Conservation (phyloP, 2,888 invertebrate genomes). For the Drosophila maculinotata region DNA sequence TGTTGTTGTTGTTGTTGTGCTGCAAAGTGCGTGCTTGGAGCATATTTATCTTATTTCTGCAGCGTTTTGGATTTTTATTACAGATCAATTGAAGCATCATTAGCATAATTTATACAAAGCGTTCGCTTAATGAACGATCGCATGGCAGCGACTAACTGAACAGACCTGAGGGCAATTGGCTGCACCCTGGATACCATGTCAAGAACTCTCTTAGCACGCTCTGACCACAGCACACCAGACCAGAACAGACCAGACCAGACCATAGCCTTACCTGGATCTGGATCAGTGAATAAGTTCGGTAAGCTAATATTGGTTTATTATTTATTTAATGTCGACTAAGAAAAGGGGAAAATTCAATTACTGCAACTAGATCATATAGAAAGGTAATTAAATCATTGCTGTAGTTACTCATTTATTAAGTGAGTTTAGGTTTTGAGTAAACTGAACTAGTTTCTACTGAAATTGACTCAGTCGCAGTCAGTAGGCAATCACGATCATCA, state of each 20-base stretch:
- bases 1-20: constrained; percentile 6
- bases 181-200: constrained; percentile 34
- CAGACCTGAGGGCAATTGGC: constrained; percentile 17
- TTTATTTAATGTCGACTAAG: too few relatives aligned
- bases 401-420: too few relatives aligned
- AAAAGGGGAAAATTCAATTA: too few relatives aligned
- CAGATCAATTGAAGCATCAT: constrained; percentile 86
- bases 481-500: constrained; percentile 83
- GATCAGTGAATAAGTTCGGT: background rate
- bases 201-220: constrained; percentile 12
- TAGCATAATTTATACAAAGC: constrained; percentile 86
- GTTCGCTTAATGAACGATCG: constrained; percentile 84
- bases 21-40: constrained; percentile 83
- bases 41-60: constrained; percentile 84
- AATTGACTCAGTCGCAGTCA: constrained; percentile 11
- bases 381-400: background rate
- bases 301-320: too few relatives aligned
- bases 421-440: background rate
- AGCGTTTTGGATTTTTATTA: constrained; percentile 85
- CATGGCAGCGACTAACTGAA: constrained; percentile 30
- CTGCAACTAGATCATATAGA: background rate
- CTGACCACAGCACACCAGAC: background rate
- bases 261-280: background rate
- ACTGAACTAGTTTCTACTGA: background rate
- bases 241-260: background rate